Evolutionary conservation across 2,888 invertebrate species (phyloP), one percentile per base, ranked within the genome.

Genomic region (Xylota segnis): DNA sequence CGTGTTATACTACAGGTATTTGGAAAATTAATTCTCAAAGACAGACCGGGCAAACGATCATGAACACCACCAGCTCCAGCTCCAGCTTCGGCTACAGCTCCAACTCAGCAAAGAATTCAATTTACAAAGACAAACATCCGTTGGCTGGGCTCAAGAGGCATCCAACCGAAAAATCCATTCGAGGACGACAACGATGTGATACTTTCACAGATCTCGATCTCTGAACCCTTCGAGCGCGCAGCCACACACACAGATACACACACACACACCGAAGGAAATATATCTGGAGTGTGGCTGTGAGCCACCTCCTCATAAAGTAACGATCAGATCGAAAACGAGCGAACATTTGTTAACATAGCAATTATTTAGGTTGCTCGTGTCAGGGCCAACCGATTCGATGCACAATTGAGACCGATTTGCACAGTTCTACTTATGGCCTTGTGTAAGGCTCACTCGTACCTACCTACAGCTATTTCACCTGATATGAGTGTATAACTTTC

Each of bases 331-430:
- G 71, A 77, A 77, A 86, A 86, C 76, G 75, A 86, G 61, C 82
- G 45, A 82, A 86, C 86, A 86, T 81, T 82, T 82, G 86, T 86
- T 86, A 86, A 86, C 86, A 86, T 45, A 72, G 77, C 86, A 86
- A 86, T 86, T 86, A 86, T 86, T 86, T 86, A 86, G 86, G 86
- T 86, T 86, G 86, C 72, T 82, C 86, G 86, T 86, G 86, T 86
- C 86, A 86, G 82, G 86, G 72, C 82, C 86, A 81, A 76, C 76
- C 66, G 81, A 81, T 81, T 68, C 66, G 72, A 77, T 82, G 86
- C 82, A 82, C 86, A 86, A 82, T 86, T 81, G 77, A 86, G 86
- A 86, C 72, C 77, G 86, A 86, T 86, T 86, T 86, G 81, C 76
- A 37, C 23, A 56, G 86, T 47, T 61, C 76, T 61, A 68, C 56